phyloP scores from a whole-genome alignment of 2,888 invertebrate species.

The Tanytarsus gracilentus region DNA sequence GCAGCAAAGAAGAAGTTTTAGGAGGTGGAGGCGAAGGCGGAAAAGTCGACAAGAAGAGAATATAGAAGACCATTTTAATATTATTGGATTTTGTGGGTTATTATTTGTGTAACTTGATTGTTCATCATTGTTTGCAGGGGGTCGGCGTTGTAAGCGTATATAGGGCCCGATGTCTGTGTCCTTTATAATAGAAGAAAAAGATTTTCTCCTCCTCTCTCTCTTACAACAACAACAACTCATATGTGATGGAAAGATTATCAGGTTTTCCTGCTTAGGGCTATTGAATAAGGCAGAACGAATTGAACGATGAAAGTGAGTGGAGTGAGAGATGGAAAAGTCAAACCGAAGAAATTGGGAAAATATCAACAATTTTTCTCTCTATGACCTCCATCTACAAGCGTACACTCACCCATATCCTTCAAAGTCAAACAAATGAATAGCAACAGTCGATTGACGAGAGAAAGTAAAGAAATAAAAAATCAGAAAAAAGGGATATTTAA shows the following conservation, averaged over 20 bases:
- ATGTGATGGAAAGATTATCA: slow-evolving; percentile 26
- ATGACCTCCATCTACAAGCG: background rate
- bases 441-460: background rate
- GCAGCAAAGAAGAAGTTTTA: background rate
- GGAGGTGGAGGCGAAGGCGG: background rate
- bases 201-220: background rate
- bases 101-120: slow-evolving; percentile 29
- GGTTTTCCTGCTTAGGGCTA: slow-evolving; percentile 11
- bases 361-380: slow-evolving; percentile 28
- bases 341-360: slow-evolving; percentile 22
- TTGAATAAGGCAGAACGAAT: background rate
- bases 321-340: background rate
- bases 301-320: background rate
- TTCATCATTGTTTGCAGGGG: slow-evolving; percentile 25
- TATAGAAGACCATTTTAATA: slow-evolving; percentile 26
- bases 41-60: slow-evolving; percentile 4
- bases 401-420: background rate
- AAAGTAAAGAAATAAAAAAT: background rate
- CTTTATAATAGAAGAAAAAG: background rate
- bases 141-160: background rate
- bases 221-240: slow-evolving; percentile 1
- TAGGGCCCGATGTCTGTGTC: too few species aligned
- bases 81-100: slow-evolving; percentile 29
- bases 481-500: slow-evolving; percentile 3
- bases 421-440: slow-evolving; percentile 10